These are phyloP conservation scores for Halichondria panicea DNA, from an alignment of 37 sponge, comb jelly and placozoan genomes.

Conservation along the genomic window DNA sequence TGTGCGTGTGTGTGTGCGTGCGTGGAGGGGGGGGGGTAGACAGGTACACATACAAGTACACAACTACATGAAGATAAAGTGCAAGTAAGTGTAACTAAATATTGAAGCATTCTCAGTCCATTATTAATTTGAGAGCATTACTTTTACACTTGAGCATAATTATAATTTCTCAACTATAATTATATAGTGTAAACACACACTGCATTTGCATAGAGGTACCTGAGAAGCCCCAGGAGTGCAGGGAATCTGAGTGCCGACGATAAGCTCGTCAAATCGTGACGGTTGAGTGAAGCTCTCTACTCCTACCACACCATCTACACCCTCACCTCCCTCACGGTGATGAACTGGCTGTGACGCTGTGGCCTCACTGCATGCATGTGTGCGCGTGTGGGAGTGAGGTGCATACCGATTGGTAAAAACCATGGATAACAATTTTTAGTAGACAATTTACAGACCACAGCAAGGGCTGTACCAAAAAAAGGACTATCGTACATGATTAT, in stretches of 20 bases:
- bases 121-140: no score
- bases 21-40: neutral
- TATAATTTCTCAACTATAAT: neutral
- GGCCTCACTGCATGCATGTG: conserved; percentile 57
- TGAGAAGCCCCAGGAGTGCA: conserved; percentile 86
- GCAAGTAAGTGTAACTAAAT: no score
- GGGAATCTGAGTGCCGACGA: conserved; percentile 78
- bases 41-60: no score
- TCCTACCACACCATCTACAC: conserved; percentile 7
- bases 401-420: no score
- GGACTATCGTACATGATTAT: no score
- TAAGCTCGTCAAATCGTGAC: conserved; percentile 78
- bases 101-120: no score
- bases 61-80: no score
- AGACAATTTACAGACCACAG: no score
- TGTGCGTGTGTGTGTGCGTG: neutral
- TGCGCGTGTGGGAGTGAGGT: no score
- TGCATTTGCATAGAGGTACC: conserved; percentile 32
- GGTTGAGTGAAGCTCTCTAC: conserved; percentile 83
- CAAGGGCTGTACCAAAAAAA: no score
- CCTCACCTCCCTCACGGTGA: neutral
- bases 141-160: no score
- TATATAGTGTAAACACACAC: neutral
- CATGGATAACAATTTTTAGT: no score
- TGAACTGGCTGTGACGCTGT: conserved; percentile 67